phyloP scores from a whole-genome alignment of 2,797 vertebrate genomes.

The Argentina silus region DNA sequence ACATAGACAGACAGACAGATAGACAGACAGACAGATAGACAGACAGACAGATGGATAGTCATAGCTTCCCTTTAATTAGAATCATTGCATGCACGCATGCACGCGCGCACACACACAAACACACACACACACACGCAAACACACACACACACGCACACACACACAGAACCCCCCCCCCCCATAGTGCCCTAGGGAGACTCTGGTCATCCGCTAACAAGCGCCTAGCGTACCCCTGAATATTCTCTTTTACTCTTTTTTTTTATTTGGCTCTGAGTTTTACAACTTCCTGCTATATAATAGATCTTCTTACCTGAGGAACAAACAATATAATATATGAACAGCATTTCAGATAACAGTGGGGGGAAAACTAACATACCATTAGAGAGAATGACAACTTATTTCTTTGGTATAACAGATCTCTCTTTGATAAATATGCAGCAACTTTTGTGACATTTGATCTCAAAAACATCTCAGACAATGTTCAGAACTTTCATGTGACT shows the following conservation, averaged over 20 bases:
- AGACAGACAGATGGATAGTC: no score
- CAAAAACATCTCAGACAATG: neutral
- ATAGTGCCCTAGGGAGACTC: neutral
- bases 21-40: neutral
- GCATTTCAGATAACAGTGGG: no score
- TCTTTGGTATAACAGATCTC: neutral
- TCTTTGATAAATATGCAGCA: neutral
- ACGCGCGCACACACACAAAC: slow-evolving; percentile 46
- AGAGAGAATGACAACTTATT: neutral
- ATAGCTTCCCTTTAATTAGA: slow-evolving; percentile 14
- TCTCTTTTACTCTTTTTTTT: neutral
- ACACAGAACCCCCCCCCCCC: slow-evolving; percentile 17
- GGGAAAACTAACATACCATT: neutral
- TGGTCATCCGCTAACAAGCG: neutral
- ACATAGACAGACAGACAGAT: neutral
- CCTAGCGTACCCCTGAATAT: neutral
- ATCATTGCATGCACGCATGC: neutral
- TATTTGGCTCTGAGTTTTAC: neutral
- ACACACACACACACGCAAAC: slow-evolving; percentile 24
- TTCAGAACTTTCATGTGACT: no score
- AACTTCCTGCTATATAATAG: neutral
- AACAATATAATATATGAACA: no score
- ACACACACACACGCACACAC: slow-evolving; percentile 19
- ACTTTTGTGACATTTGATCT: neutral
- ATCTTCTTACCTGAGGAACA: no score